A percentile compares a stretch with the other conserved stretches of the same genome.
Conservation (phyloP, 2,888 invertebrate genomes). For the Meteorus cinctellus region DNA sequence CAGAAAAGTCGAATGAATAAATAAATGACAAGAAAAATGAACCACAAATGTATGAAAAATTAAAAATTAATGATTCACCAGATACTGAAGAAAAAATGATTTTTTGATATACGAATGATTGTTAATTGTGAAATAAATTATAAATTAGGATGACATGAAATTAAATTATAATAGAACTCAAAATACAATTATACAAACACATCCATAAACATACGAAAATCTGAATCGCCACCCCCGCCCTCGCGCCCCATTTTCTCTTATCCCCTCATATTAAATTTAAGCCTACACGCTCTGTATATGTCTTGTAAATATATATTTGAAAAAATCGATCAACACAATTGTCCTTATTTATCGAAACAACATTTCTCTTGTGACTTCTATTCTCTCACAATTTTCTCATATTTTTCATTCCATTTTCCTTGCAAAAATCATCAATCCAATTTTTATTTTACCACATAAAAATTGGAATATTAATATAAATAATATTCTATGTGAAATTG, state of each 20-base stretch:
- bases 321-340: conserved; percentile 54
- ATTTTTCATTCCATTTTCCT: no score
- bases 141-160: neutral
- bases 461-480: no score
- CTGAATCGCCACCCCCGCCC: neutral
- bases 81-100: neutral
- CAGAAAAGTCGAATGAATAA: no score
- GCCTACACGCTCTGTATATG: conserved; percentile 70
- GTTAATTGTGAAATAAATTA: neutral
- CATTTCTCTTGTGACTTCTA: neutral
- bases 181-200: conserved; percentile 27
- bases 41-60: no score
- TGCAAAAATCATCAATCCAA: no score
- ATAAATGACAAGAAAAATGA: no score
- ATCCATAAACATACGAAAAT: conserved; percentile 55
- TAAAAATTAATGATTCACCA: no score
- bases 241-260: conserved; percentile 1
- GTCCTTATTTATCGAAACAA: conserved; percentile 15
- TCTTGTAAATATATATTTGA: conserved; percentile 72
- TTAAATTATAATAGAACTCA: neutral
- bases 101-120: neutral
- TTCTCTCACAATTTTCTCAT: no score
- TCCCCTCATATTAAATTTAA: conserved; percentile 60
- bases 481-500: no score
- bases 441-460: no score